Conservation (phyloP, 2,113 vertebrate genomes). For the Probosciger aterrimus region DNA sequence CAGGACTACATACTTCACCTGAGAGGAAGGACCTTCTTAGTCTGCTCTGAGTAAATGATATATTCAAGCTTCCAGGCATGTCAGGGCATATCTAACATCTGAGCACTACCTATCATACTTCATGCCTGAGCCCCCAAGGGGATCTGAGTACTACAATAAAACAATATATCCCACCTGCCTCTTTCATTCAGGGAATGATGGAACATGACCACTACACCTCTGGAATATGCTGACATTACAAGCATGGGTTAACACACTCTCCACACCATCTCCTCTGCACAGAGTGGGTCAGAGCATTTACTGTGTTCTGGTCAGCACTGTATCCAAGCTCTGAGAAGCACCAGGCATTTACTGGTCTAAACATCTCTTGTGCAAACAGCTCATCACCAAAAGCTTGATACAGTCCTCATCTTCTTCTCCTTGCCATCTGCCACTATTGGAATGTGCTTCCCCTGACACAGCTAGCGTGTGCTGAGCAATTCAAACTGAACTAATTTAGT, state of each 20-base stretch:
- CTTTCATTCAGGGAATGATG: not conserved
- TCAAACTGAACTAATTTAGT: not conserved
- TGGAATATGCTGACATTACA: not conserved
- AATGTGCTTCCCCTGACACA: not conserved
- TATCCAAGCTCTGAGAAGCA: not conserved
- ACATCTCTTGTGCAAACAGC: not conserved
- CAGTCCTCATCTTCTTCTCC: not conserved
- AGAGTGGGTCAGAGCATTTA: not conserved
- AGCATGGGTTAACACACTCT: not conserved
- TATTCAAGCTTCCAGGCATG: not conserved
- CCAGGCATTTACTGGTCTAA: not conserved
- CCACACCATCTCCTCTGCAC: not conserved
- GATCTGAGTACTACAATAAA: not conserved
- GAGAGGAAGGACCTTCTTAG: not conserved
- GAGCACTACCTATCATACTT: not conserved
- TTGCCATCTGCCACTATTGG: not conserved
- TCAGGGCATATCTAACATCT: not conserved
- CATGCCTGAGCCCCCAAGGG: not conserved
- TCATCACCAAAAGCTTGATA: not conserved
- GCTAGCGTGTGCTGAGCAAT: not conserved
- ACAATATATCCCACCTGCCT: not conserved
- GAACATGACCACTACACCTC: not conserved
- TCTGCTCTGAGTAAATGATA: not conserved
- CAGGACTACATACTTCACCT: not conserved
- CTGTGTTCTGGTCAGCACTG: not conserved